Percentiles rank a stretch among this genome's conserved stretches.
phyloP scores from a whole-genome alignment of 2,113 vertebrate genomes.

The Macrotus californicus region DNA sequence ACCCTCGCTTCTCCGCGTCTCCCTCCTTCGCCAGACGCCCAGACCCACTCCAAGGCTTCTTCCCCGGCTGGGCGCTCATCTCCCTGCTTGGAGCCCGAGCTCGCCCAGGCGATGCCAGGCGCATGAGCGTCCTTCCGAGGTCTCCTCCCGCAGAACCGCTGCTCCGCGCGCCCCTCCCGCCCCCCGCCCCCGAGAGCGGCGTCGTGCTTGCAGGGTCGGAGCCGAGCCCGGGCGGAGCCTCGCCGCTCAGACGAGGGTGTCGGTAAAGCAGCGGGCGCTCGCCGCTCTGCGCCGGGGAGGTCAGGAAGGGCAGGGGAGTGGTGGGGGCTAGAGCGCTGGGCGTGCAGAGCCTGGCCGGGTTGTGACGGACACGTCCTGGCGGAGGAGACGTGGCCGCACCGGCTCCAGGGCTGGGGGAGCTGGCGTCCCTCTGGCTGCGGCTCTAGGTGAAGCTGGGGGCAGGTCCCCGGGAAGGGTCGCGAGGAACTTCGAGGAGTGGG shows the following conservation, averaged over 20 bases:
- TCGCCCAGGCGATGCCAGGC: background rate
- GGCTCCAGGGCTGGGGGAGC: background rate
- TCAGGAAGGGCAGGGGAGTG: background rate
- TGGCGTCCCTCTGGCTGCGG: background rate
- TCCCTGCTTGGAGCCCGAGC: too few species aligned
- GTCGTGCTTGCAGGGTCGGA: background rate
- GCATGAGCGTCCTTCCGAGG: background rate
- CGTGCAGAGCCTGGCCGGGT: background rate
- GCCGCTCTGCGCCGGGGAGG: background rate
- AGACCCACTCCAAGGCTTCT: background rate
- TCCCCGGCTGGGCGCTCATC: too few species aligned
- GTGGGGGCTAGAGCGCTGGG: background rate
- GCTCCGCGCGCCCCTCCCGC: background rate
- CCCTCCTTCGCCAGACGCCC: background rate
- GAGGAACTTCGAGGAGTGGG: background rate
- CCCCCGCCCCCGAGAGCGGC: too few species aligned
- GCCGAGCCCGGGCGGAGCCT: background rate
- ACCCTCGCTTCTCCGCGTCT: background rate
- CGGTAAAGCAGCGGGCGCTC: background rate
- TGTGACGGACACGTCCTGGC: accelerated
- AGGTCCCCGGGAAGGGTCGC: background rate
- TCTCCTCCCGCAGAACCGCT: background rate
- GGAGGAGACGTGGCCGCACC: background rate
- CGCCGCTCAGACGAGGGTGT: background rate
- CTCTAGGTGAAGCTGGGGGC: background rate